A percentile compares a stretch with the other conserved stretches of the same genome.
phyloP scores from a whole-genome alignment of 2,797 vertebrate genomes.

The Phrynocephalus vlangalii region DNA sequence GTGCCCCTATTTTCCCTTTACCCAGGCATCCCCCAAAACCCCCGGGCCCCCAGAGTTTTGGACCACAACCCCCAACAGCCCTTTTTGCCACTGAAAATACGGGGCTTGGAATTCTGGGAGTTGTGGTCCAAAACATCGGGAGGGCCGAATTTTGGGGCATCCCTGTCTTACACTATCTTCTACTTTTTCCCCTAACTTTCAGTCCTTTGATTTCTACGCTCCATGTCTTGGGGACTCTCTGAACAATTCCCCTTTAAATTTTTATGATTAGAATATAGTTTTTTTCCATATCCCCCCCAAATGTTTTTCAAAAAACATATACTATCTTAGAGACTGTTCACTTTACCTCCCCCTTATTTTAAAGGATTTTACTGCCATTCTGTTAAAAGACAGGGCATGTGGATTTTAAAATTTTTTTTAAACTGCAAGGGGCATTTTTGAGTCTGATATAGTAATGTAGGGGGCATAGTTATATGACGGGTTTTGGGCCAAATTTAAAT shows the following conservation, averaged over 20 bases:
- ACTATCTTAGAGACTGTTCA: background rate
- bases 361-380: background rate
- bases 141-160: no score
- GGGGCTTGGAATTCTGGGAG: no score
- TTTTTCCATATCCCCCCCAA: background rate
- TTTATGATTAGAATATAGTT: background rate
- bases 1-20: background rate
- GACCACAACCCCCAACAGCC: no score
- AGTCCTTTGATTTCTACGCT: background rate
- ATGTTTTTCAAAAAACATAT: background rate
- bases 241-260: background rate
- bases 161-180: background rate
- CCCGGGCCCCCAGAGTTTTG: no score
- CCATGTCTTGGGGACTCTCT: background rate
- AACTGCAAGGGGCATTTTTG: background rate
- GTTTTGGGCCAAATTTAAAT: background rate
- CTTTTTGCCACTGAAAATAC: no score
- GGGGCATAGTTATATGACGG: no score
- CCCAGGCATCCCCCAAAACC: no score
- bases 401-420: background rate
- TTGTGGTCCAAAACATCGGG: no score
- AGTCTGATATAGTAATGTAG: background rate
- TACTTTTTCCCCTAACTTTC: no score
- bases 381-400: background rate
- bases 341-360: background rate